These are phyloP conservation scores for Sminthurides aquaticus DNA, from an alignment of 2,888 invertebrate species.

Conservation along the genomic window DNA sequence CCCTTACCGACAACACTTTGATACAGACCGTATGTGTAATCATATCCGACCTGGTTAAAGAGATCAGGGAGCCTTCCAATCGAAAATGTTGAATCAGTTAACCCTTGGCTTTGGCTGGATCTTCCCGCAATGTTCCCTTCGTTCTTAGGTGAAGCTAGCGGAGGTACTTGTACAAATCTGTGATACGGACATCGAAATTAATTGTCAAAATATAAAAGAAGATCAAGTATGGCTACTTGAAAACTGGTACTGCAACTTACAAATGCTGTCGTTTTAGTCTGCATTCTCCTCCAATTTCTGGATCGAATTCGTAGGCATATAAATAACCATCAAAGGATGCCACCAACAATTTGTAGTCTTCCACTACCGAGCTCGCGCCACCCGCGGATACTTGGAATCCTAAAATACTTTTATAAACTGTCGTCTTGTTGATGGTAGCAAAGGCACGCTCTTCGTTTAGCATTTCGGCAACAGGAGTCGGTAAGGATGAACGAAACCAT, in stretches of 20 bases:
- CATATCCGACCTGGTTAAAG: neutral
- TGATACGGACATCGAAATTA: neutral
- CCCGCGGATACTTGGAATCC: neutral
- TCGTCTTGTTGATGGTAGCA: conserved; percentile 64
- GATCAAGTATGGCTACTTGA: too few species aligned
- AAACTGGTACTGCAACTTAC: conserved; percentile 45
- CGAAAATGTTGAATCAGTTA: neutral
- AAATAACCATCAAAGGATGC: conserved; percentile 65
- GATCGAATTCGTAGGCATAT: conserved; percentile 67
- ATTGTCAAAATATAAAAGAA: too few species aligned
- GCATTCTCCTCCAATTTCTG: conserved; percentile 81
- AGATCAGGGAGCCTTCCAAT: conserved; percentile 1
- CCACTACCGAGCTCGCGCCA: neutral
- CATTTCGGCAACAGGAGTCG: conserved; percentile 86
- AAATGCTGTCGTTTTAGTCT: conserved; percentile 77
- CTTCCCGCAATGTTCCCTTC: neutral
- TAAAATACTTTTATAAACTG: conserved; percentile 4
- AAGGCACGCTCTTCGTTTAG: conserved; percentile 92
- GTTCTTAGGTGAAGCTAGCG: neutral
- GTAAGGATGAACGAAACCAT: conserved; percentile 51
- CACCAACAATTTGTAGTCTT: conserved; percentile 63
- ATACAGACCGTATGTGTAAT: neutral
- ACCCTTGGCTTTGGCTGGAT: neutral
- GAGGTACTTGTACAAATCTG: conserved; percentile 2
- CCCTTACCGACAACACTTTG: neutral